phyloP scores from a whole-genome alignment of 2,113 vertebrate species.

The Forbesichthys agassizii region DNA sequence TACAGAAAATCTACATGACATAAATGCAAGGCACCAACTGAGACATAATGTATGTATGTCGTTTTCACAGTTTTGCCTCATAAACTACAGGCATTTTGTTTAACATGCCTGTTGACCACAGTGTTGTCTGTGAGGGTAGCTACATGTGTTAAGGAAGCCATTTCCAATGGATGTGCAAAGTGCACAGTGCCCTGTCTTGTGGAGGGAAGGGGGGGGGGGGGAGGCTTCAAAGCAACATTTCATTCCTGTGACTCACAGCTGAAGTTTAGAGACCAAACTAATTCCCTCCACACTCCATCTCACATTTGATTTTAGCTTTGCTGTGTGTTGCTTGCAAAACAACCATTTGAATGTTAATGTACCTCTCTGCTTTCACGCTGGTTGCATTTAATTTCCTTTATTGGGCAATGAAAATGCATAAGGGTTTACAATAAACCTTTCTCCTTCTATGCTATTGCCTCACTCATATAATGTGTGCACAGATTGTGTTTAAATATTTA shows the following conservation, averaged over 20 bases:
- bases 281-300: background rate
- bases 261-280: background rate
- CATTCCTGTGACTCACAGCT: slow-evolving; percentile 63
- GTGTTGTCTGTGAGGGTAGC: slow-evolving; percentile 5
- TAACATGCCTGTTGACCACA: slow-evolving; percentile 1
- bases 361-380: slow-evolving; percentile 4
- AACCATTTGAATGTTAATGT: slow-evolving; percentile 9
- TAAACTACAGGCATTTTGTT: background rate
- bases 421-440: background rate
- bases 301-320: slow-evolving; percentile 29
- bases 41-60: background rate
- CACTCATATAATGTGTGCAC: background rate
- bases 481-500: background rate
- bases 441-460: background rate
- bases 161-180: slow-evolving; percentile 38
- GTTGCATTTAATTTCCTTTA: background rate
- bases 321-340: slow-evolving; percentile 42
- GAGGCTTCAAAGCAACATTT: slow-evolving; percentile 55
- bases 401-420: background rate
- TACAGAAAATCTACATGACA: background rate
- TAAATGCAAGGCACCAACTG: background rate
- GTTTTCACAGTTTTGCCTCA: background rate
- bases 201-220: slow-evolving; percentile 23
- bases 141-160: slow-evolving; percentile 20
- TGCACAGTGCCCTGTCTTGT: slow-evolving; percentile 40